These are phyloP conservation scores for Drosophila koepferae DNA, from an alignment of 2,888 invertebrate species.

Conservation along the genomic window DNA sequence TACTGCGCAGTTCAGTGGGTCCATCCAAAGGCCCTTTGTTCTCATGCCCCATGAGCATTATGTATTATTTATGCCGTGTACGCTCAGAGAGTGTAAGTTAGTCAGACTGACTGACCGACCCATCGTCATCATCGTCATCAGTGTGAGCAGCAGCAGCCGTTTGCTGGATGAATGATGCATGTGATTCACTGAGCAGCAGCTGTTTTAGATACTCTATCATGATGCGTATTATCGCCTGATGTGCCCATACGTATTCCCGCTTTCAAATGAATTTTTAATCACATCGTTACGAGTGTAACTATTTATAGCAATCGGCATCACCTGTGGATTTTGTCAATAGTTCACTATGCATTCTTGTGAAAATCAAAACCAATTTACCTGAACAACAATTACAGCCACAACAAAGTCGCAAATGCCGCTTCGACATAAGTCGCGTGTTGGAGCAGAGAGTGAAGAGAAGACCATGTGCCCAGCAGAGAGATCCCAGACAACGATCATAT, in stretches of 20 bases:
- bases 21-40: conserved; percentile 49
- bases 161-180: conserved; percentile 28
- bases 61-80: conserved; percentile 20
- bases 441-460: background rate
- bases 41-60: conserved; percentile 48
- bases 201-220: conserved; percentile 35
- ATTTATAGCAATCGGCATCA: conserved; percentile 63
- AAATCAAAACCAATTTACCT: conserved; percentile 47
- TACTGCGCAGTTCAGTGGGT: conserved; percentile 56
- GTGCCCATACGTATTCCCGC: conserved; percentile 7
- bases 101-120: conserved; percentile 46
- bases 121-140: conserved; percentile 17
- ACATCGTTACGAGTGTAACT: conserved; percentile 20
- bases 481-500: conserved; percentile 35
- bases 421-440: conserved; percentile 5
- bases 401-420: conserved; percentile 53
- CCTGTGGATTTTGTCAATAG: conserved; percentile 29
- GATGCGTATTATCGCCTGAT: conserved; percentile 15
- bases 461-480: background rate
- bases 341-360: conserved; percentile 39
- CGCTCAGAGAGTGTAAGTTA: conserved; percentile 31
- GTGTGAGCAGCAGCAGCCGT: conserved; percentile 1
- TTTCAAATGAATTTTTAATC: conserved; percentile 34
- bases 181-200: conserved; percentile 55
- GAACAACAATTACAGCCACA: conserved; percentile 25